Evolutionary conservation across 2,113 vertebrate genomes (phyloP), one percentile per base, ranked within the genome.

Genomic region (Jaculus jaculus): DNA sequence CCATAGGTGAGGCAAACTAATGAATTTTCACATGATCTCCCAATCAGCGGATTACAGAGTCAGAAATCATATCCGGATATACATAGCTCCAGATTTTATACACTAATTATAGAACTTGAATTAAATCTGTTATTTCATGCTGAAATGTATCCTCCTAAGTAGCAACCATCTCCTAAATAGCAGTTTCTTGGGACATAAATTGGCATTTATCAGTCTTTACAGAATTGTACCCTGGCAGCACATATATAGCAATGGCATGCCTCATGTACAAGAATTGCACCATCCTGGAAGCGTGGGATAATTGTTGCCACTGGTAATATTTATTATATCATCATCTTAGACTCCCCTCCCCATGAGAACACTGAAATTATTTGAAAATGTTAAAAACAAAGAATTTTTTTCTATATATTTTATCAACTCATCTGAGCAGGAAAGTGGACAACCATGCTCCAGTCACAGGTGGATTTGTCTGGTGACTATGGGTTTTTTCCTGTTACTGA

Each of bases 401-500:
- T 51, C 30, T 96, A 69, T 94, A 83, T 93, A 89, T 96, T 68
- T 86, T 96, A 97, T 94, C 90, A 96, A 78, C 54, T 96, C 81
- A 93, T 18, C 79, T 81, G 92, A 93, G 84, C 75, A 93, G n/a
- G 75, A 93, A 74, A 80, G 95, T 47, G 91, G 91, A 87, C 94
- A 96, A 68, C n/a, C 47, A 82, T 75, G 68, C 12, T 63, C 24
- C 30, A 86, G 94, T 68, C 94, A 97, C 34, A 51, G 87, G 93
- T 66, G 91, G 42, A 75, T 95, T 97, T 93, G 24, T 89, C 96
- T 96, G 93, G 88, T 94, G 84, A 26, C 23, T 11, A 20, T 24
- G 89, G 54, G 32, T 0, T 3, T 65, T 87, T 95, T 61, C 79
- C 58, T 83, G 32, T 84, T 68, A 65, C 8, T 8, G 8, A 47